phyloP scores from a whole-genome alignment of 1,140 invertebrate genomes.

The Trinorchestia longiramus region DNA sequence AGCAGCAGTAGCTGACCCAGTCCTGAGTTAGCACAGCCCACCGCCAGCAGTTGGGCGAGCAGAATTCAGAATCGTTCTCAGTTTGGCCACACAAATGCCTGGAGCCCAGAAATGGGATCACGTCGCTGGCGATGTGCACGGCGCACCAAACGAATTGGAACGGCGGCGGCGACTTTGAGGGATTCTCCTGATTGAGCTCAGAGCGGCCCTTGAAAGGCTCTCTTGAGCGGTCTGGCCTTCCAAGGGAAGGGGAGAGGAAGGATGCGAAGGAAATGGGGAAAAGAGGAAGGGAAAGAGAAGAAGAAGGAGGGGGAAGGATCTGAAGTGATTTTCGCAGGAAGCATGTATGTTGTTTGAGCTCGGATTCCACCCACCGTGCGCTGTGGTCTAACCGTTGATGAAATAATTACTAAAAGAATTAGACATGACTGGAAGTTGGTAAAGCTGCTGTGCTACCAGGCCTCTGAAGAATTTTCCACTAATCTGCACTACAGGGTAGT shows the following conservation, averaged over 20 bases:
- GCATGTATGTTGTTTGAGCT: background rate
- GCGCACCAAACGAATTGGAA: conserved; percentile 50
- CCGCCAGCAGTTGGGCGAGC: background rate
- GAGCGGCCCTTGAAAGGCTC: conserved; percentile 36
- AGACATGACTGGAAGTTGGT: background rate
- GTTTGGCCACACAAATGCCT: background rate
- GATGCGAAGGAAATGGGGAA: too few relatives aligned
- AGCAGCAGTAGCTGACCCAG: too few relatives aligned
- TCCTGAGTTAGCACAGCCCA: background rate
- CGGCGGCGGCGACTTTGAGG: conserved; percentile 39
- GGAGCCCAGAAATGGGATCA: conserved; percentile 8
- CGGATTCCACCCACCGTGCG: too few relatives aligned
- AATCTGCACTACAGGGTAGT: too few relatives aligned
- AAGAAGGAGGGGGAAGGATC: background rate
- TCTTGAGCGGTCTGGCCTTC: background rate
- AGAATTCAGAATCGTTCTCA: background rate
- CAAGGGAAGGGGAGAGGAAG: too few relatives aligned
- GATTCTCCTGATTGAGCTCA: conserved; percentile 22
- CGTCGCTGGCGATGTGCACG: conserved; percentile 1
- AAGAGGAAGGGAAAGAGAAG: too few relatives aligned
- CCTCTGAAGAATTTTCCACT: too few relatives aligned
- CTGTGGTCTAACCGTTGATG: background rate
- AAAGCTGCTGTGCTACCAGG: background rate
- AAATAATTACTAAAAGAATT: background rate
- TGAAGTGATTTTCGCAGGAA: background rate